Base-by-base conservation (phyloP, 2,888 invertebrate species). In the Sinohyriopsis cumingii region DNA sequence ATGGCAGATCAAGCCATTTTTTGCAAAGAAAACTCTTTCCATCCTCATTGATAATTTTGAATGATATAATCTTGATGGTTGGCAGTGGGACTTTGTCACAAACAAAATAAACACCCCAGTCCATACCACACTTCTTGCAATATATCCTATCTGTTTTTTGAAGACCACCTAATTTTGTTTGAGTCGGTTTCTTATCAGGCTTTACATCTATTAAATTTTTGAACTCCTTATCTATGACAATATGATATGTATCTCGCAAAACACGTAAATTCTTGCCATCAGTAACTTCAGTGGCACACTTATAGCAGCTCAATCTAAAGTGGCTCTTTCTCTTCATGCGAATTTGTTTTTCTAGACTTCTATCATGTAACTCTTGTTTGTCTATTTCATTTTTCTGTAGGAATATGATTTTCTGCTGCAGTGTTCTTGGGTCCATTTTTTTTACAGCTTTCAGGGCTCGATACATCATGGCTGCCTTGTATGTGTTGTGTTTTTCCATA, bases 381-480 rank as follows among this genome's bases (percentile, higher is more conserved):
- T 68, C 15, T 45, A 12, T 45, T 45, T 45, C 15, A 2, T 15
- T 3, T 15, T 45, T 15, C 15, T 45, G 45, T 12, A 45, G 3
- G 45, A 15, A 0, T 0, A 0, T 45, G 45, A 45, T 45, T 45
- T 15, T 45, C 45, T 45, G 45, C 15, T 45, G 45, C 45, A 45
- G 3, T 45, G 45, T 12, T 2, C 3, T 45, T 45, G 15, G 15
- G 15, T 45, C 45, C 1, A 45, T 45, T 45, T 45, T 45, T 15
- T 45, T 45, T 12, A 45, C 3, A 3, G 45, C 3, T 5, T 62
- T 55, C 56, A 77, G 25, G 15, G 71, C 77, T 54, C 69, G 53
- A 20, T 75, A 69, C 77, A 77, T 77, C 73, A 75, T 71, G 9
- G 67, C 61, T 1, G 69, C 71, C 63, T 75, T 77, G 62, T 68